Base-by-base conservation (phyloP, 2,888 invertebrate genomes). In the Aleiodes testaceus region DNA sequence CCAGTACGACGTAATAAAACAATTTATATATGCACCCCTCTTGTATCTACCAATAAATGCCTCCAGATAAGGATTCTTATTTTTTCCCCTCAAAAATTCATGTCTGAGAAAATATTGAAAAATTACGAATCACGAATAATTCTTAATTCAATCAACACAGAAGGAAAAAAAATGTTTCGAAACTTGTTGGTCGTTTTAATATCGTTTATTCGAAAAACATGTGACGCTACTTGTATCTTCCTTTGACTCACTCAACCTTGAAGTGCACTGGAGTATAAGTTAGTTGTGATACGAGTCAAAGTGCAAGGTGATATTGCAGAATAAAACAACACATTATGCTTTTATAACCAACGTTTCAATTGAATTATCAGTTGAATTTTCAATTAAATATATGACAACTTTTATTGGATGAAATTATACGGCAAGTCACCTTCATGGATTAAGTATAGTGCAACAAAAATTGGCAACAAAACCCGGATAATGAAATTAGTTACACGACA, bases 1-100 rank as follows among this genome's bases (percentile, higher is more conserved):
- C 78, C 75, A 73, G 69, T 67, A 66, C 67, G 74, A 76, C 73
- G 75, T 78, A 74, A 79, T 77, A 77, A 78, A 76, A 76, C 75
- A 80, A 80, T 79, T 79, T 77, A 79, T 77, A 74, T 36, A 36
- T 36, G 7, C 70, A 66, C 70, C 61, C 72, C 20, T 63, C 36
- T 6, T 11, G 22, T n/a, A 14, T 55, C 55, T 55, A 70, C 52
- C 61, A 45, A 14, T 47, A 30, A 14, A 59, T 26, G 20, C 30
- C 18, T 63, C 26, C 45, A 66, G 26, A 26, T 26, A 26, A 26
- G 0, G 26, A 66, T 18, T 69, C 14, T 42, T 30, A 26, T 55
- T 52, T 63, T 68, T 73, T 61, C n/a, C 47, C 47, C 30, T 55
- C 22, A 69, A 61, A 47, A 16, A 3, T 67, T 59, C 30, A 14